phyloP scores from a whole-genome alignment of 2,797 vertebrate genomes.

The Phrynocephalus vlangalii region DNA sequence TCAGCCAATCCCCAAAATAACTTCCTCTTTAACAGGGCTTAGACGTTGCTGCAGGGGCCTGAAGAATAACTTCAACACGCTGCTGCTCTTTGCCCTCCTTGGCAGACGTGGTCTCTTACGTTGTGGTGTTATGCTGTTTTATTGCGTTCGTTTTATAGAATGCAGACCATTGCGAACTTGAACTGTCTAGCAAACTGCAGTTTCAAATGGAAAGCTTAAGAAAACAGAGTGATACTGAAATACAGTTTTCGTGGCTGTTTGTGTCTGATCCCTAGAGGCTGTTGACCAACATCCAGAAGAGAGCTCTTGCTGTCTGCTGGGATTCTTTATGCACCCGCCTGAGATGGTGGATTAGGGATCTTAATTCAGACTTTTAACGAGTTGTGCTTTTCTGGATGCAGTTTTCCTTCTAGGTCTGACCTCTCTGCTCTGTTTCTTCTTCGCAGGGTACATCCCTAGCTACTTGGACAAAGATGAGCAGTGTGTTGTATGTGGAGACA shows the following conservation, averaged over 20 bases:
- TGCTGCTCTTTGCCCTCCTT: background rate
- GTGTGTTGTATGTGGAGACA: constrained; percentile 98
- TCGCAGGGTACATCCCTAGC: constrained; percentile 96
- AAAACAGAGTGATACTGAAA: background rate
- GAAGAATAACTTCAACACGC: background rate
- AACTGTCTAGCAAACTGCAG: background rate
- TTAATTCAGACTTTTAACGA: background rate
- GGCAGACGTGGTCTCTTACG: background rate
- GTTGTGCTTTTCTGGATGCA: background rate
- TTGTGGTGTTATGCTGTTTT: background rate
- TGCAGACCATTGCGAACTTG: background rate
- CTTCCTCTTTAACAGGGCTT: background rate
- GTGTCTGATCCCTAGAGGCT: background rate
- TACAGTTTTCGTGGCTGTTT: background rate
- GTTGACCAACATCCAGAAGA: background rate
- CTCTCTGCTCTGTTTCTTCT: constrained; percentile 22
- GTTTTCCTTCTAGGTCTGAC: background rate
- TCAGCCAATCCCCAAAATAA: background rate
- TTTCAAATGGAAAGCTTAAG: background rate
- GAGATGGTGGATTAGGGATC: background rate
- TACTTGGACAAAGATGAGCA: constrained; percentile 99
- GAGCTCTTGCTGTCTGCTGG: background rate
- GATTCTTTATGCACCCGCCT: background rate
- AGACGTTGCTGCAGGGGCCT: background rate
- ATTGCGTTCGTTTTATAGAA: background rate